These are phyloP conservation scores for Aphidius colemani DNA, from an alignment of 2,888 invertebrate genomes.

Conservation along the genomic window DNA sequence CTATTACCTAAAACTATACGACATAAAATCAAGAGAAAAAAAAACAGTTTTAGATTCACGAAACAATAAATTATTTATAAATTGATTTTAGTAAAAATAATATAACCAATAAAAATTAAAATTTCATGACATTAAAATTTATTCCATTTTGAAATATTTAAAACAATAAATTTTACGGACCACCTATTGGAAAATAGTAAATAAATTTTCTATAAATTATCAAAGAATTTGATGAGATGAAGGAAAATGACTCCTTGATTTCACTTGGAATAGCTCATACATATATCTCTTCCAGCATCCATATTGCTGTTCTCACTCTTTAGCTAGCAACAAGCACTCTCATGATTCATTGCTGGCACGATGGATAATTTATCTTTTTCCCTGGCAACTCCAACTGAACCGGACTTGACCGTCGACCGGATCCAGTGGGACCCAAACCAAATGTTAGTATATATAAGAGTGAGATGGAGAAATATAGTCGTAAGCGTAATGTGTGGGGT, in stretches of 20 bases:
- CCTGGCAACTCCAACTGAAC: constrained; percentile 41
- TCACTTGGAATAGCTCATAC: constrained; percentile 63
- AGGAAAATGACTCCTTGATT: constrained; percentile 47
- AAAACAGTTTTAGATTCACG: too few relatives aligned
- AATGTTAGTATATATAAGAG: constrained; percentile 20
- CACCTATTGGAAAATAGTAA: background rate
- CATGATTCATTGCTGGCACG: constrained; percentile 59
- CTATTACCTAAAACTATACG: too few relatives aligned
- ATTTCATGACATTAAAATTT: too few relatives aligned
- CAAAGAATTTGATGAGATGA: background rate
- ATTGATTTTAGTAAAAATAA: too few relatives aligned
- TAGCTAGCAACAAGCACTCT: constrained; percentile 48
- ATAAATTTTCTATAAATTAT: background rate
- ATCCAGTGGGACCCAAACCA: too few relatives aligned
- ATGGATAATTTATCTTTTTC: constrained; percentile 60
- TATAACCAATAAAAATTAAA: too few relatives aligned
- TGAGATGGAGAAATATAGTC: constrained; percentile 18
- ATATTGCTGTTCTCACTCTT: constrained; percentile 39
- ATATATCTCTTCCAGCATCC: constrained; percentile 63
- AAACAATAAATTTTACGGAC: too few relatives aligned
- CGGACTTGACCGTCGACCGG: constrained; percentile 25
- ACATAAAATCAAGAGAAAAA: too few relatives aligned
- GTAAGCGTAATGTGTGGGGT: constrained; percentile 28
- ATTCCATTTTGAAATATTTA: too few relatives aligned
- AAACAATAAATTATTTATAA: too few relatives aligned